Conservation (phyloP, 1,140 invertebrate species). For the Ectropis grisescens region DNA sequence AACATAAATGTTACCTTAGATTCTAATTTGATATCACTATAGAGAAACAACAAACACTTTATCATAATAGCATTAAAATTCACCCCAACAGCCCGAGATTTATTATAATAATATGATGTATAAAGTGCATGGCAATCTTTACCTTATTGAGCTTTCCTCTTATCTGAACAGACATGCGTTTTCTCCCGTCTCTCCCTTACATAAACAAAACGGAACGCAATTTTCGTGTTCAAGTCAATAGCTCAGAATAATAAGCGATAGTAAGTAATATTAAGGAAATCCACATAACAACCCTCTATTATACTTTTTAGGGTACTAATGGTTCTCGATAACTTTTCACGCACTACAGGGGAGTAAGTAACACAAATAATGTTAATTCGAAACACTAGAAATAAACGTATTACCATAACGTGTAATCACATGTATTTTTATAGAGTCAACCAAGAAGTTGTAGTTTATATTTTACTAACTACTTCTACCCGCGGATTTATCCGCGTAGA, state of each 20-base stretch:
- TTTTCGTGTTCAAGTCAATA: constrained; percentile 65
- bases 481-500: too few relatives aligned
- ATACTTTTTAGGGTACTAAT: constrained; percentile 14
- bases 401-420: too few relatives aligned
- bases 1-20: too few relatives aligned
- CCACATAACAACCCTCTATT: constrained; percentile 26
- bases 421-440: too few relatives aligned
- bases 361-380: too few relatives aligned
- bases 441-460: too few relatives aligned
- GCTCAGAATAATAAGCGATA: constrained; percentile 65
- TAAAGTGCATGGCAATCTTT: constrained; percentile 24
- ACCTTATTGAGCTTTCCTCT: constrained; percentile 24
- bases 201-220: constrained; percentile 62
- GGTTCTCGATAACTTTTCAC: constrained; percentile 2
- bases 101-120: constrained; percentile 30
- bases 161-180: constrained; percentile 29
- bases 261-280: constrained; percentile 52
- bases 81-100: constrained; percentile 20
- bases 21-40: too few relatives aligned
- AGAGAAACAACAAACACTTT: too few relatives aligned
- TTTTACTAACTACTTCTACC: too few relatives aligned
- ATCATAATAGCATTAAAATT: constrained; percentile 7
- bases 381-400: too few relatives aligned
- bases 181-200: constrained; percentile 28
- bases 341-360: too few relatives aligned